These are phyloP conservation scores for Xenopus borealis DNA, from an alignment of 2,113 vertebrate species.

Conservation along the genomic window DNA sequence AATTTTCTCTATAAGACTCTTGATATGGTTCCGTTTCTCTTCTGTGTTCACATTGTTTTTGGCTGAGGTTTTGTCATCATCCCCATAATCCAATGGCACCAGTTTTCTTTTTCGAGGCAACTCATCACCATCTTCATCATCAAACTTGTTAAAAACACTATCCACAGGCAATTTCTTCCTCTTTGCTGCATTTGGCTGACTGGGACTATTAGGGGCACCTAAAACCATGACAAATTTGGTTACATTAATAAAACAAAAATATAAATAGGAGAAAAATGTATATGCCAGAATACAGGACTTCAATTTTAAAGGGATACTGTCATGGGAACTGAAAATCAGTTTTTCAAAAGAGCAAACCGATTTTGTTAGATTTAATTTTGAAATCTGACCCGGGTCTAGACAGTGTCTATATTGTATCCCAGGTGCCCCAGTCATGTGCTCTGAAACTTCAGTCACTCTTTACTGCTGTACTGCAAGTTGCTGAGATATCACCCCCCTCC, in stretches of 20 bases:
- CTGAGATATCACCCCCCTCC: too few species aligned
- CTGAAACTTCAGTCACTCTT: too few species aligned
- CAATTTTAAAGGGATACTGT: too few species aligned
- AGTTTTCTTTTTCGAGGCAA: conserved; percentile 92
- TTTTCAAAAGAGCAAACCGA: too few species aligned
- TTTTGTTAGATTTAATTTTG: too few species aligned
- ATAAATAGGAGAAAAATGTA: too few species aligned
- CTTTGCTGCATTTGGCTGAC: conserved; percentile 86
- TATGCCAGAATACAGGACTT: too few species aligned
- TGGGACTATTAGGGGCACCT: conserved; percentile 91
- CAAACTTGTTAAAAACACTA: conserved; percentile 96
- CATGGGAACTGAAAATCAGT: too few species aligned
- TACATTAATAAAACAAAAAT: neutral
- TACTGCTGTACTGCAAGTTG: too few species aligned
- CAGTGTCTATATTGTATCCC: too few species aligned
- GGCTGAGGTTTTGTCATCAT: conserved; percentile 88
- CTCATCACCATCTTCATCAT: conserved; percentile 93
- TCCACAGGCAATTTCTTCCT: conserved; percentile 95
- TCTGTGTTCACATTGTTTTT: conserved; percentile 91
- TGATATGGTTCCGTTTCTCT: conserved; percentile 97
- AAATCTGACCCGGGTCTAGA: too few species aligned
- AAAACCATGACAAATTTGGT: neutral
- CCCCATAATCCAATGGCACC: conserved; percentile 94
- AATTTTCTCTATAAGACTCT: conserved; percentile 97
- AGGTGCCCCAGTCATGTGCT: too few species aligned